phyloP scores from a whole-genome alignment of 2,797 vertebrate species.

The Sebastiscus tertius region DNA sequence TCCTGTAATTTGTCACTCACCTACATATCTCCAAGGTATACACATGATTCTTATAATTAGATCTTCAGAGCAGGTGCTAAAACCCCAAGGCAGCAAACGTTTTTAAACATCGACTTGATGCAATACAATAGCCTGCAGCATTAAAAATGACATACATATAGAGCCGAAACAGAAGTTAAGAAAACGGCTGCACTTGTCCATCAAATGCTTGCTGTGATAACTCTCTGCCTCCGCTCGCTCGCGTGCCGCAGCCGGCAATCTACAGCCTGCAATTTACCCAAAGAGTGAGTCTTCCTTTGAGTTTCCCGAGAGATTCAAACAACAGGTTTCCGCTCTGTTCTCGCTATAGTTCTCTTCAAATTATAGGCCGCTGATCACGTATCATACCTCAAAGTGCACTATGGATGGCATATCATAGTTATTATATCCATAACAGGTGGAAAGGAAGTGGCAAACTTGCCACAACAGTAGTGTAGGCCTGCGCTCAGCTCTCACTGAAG shows the following conservation, averaged over 20 bases:
- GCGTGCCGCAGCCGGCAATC: conserved; percentile 11
- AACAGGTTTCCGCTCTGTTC: conserved; percentile 18
- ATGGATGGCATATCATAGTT: conserved; percentile 10
- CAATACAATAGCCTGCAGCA: not conserved
- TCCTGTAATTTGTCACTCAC: not conserved
- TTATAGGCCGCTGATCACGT: conserved; percentile 10
- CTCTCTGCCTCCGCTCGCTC: not conserved
- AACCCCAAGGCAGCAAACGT: not conserved
- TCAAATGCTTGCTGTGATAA: conserved; percentile 24
- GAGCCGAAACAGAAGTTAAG: not conserved
- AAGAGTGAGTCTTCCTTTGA: conserved; percentile 3
- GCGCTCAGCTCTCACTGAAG: not conserved
- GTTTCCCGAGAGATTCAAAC: conserved; percentile 27
- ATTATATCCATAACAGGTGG: not conserved
- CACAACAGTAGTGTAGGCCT: not conserved
- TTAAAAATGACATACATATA: not conserved
- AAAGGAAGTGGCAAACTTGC: not conserved
- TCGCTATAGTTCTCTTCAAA: conserved; percentile 19
- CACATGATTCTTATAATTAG: not conserved
- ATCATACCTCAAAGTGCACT: not conserved
- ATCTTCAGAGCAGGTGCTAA: not conserved
- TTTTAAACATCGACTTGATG: not conserved
- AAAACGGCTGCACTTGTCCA: not conserved
- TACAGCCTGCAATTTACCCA: conserved; percentile 42
- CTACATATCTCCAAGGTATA: not conserved